These are phyloP conservation scores for Peromyscus attwateri DNA, from an alignment of 2,797 vertebrate species.

Conservation along the genomic window DNA sequence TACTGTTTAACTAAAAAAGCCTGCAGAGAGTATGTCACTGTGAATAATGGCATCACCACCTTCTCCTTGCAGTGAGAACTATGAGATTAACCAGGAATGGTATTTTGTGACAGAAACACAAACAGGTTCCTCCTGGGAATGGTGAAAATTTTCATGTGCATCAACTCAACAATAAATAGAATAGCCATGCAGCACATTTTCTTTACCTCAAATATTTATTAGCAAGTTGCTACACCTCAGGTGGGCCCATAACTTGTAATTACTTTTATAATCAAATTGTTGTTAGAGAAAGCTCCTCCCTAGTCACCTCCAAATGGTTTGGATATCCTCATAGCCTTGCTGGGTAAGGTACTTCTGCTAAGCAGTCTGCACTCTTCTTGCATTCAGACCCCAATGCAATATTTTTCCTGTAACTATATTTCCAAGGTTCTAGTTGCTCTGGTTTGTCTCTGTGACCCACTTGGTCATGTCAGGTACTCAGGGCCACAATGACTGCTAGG, in stretches of 20 bases:
- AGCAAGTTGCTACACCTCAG: neutral
- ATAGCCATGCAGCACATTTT: neutral
- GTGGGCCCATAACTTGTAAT: neutral
- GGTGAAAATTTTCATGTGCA: neutral
- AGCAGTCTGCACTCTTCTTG: neutral
- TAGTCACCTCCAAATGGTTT: neutral
- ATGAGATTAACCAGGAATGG: slow-evolving; percentile 15
- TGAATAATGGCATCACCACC: slow-evolving; percentile 23
- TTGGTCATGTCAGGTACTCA: neutral
- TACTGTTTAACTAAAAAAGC: neutral
- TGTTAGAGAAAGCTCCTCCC: neutral
- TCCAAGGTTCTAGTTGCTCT: neutral
- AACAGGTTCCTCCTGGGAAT: neutral
- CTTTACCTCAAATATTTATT: neutral
- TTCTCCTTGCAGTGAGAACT: neutral
- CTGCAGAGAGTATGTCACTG: neutral
- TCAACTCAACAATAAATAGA: neutral
- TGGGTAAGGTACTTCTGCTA: neutral
- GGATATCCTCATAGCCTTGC: neutral
- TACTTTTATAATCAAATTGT: slow-evolving; percentile 38
- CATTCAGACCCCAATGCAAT: neutral
- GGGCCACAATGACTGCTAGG: neutral
- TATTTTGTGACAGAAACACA: slow-evolving; percentile 2
- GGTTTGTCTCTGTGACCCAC: neutral
- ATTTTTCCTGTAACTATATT: neutral